Base-by-base conservation (phyloP, 2,797 vertebrate genomes). In the Acipenser ruthenus region DNA sequence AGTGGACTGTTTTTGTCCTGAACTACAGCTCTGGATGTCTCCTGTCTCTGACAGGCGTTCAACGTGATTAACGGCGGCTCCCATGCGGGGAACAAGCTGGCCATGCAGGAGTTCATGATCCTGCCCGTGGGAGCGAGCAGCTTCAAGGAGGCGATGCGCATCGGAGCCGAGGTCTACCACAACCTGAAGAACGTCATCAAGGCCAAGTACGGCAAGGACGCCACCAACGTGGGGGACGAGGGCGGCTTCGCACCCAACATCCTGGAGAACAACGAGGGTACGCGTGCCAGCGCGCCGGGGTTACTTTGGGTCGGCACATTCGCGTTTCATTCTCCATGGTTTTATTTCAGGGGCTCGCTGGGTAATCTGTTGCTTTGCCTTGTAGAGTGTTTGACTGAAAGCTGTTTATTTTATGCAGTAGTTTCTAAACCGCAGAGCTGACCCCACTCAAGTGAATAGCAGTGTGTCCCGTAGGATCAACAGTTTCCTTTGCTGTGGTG, bases 21-120 rank as follows among this genome's bases (percentile, higher is more conserved):
- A 47, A 6, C 49, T 48, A 23, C 37, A 6, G 10, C 8, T 8
- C 53, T 48, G 15, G 64, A 11, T 23, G 13, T 23, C 10, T 6
- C 6, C 6, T n/a, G 23, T 47, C 12, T 52, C 0, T 37, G 48
- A 8, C 78, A 95, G 93, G 93, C 93, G 6, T 94, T 94, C 69
- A 94, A 94, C 1, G 92, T 94, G 18, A 95, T 95, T 68, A 94
- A 94, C 0, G 91, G 94, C 0, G 93, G 93, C 0, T 93, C 91
- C 37, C 93, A 95, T 0, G 93, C 92, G 0, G 93, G 93, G 9
- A 95, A 95, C 81, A 94, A 95, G 67, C 81, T 94, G 85, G 93
- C 93, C 68, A 95, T 96, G 94, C 94, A 95, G 80, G 94, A 96
- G 84, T 95, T 95, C 83, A 94, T 94, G 94, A 92, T 94, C 48